Evolutionary conservation across 2,113 vertebrate species (phyloP).

Genomic region (Alces alces): DNA sequence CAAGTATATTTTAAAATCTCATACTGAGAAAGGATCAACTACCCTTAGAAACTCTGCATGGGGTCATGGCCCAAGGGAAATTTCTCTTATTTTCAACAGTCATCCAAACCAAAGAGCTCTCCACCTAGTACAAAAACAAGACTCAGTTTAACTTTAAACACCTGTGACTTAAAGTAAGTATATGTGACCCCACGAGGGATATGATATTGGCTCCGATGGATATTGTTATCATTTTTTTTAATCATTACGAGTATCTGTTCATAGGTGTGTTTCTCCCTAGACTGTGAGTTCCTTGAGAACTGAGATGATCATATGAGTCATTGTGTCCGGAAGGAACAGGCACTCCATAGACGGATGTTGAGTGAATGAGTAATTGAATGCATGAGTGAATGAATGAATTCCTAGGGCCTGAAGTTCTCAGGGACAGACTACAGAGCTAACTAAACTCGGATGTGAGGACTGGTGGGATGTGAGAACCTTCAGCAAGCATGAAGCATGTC

Average conservation of each 20-base stretch:
- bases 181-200: background rate
- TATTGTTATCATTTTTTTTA: background rate
- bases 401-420: background rate
- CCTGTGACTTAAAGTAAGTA: background rate
- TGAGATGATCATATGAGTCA: background rate
- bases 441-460: background rate
- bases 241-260: background rate
- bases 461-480: background rate
- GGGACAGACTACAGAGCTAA: background rate
- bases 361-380: background rate
- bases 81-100: background rate
- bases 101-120: background rate
- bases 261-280: background rate
- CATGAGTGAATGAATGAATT: background rate
- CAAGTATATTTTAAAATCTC: constrained; percentile 3
- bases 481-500: background rate
- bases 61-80: background rate
- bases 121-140: background rate
- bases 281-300: background rate
- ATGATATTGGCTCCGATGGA: background rate
- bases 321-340: background rate
- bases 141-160: background rate
- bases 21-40: background rate
- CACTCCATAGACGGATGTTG: background rate
- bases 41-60: background rate